Percentiles rank a stretch among this genome's conserved stretches.
phyloP scores from a whole-genome alignment of 2,888 invertebrate genomes.

The Meteorus cinctellus region DNA sequence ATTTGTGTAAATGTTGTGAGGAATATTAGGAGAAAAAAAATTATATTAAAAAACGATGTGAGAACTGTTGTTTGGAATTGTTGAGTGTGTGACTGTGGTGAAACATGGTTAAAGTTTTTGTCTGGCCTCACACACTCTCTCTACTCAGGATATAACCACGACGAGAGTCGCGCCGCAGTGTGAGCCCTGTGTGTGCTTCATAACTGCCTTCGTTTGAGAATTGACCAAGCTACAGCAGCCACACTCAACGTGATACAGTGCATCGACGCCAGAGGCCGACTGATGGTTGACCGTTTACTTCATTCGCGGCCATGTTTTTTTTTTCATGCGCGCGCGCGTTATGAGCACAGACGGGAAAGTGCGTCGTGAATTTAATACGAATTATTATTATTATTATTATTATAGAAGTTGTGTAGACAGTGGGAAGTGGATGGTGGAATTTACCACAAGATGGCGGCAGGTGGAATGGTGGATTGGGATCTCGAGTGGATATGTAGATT shows the following conservation, averaged over 20 bases:
- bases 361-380: constrained; percentile 8
- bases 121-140: constrained; percentile 34
- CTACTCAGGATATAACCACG: constrained; percentile 48
- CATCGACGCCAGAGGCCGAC: constrained; percentile 62
- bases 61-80: neutral
- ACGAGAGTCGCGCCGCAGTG: constrained; percentile 45
- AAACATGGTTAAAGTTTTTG: constrained; percentile 15
- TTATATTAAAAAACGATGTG: neutral
- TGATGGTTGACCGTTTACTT: constrained; percentile 36
- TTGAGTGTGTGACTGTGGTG: neutral
- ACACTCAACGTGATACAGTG: constrained; percentile 60
- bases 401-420: neutral
- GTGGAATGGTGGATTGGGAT: too few species aligned
- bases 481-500: too few species aligned
- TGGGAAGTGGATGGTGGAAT: neutral
- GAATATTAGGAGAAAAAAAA: neutral
- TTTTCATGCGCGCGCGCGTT: neutral
- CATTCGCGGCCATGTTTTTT: constrained; percentile 29
- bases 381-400: neutral
- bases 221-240: constrained; percentile 49
- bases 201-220: constrained; percentile 41
- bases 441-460: neutral
- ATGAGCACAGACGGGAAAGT: constrained; percentile 17
- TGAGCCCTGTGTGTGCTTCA: constrained; percentile 37
- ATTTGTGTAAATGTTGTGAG: constrained; percentile 37